phyloP scores from a whole-genome alignment of 2,888 invertebrate species.

The Pterostichus madidus region DNA sequence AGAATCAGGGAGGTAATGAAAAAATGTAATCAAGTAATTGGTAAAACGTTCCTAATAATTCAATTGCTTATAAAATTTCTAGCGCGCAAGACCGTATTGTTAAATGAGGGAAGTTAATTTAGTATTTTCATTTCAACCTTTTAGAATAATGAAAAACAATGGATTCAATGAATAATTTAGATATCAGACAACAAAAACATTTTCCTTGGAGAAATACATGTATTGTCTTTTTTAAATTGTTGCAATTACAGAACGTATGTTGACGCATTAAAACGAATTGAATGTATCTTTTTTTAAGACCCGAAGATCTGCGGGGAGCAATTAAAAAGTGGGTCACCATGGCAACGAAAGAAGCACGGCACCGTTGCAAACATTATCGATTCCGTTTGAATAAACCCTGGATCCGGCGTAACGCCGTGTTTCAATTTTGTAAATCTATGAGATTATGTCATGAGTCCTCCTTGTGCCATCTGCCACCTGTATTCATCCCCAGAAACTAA shows the following conservation, averaged over 20 bases:
- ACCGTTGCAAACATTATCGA: conserved; percentile 61
- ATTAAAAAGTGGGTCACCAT: conserved; percentile 54
- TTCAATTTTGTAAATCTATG: conserved; percentile 63
- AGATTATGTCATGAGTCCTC: conserved; percentile 54
- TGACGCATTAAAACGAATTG: conserved; percentile 36
- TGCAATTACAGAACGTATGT: conserved; percentile 43
- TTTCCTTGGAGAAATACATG: not conserved
- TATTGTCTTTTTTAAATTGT: conserved; percentile 37
- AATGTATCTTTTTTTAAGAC: conserved; percentile 26
- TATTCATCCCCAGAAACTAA: conserved; percentile 22
- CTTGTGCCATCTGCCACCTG: conserved; percentile 24
- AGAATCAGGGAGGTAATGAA: conserved; percentile 46
- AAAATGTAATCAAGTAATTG: conserved; percentile 53
- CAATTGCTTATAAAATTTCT: conserved; percentile 31
- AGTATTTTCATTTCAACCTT: conserved; percentile 39
- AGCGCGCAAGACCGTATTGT: not conserved
- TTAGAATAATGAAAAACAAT: conserved; percentile 49
- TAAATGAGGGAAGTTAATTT: conserved; percentile 38
- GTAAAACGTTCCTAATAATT: conserved; percentile 41
- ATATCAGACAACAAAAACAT: not conserved
- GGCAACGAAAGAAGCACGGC: conserved; percentile 58
- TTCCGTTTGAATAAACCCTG: conserved; percentile 55
- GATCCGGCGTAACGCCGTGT: conserved; percentile 53
- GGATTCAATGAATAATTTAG: conserved; percentile 34
- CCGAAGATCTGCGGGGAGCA: conserved; percentile 49